Percentiles rank a stretch among this genome's conserved stretches.
Evolutionary conservation across 2,888 invertebrate species (phyloP).

Genomic region (Lysandra coridon): DNA sequence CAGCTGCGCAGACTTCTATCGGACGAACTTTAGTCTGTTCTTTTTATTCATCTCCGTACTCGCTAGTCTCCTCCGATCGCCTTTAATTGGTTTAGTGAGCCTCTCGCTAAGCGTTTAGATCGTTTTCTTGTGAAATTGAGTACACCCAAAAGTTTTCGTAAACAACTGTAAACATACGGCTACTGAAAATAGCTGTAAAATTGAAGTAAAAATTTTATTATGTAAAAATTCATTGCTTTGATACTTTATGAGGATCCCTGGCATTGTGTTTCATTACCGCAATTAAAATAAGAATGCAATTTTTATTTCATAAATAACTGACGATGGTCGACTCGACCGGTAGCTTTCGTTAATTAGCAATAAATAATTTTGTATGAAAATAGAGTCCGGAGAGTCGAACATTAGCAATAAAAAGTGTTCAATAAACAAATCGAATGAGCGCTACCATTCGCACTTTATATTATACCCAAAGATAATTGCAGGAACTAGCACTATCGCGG

Average conservation of each 20-base stretch:
- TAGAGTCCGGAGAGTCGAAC: neutral
- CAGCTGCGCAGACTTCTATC: conserved; percentile 49
- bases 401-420: neutral
- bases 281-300: conserved; percentile 18
- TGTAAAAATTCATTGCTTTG: neutral
- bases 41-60: conserved; percentile 52
- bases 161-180: neutral
- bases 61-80: conserved; percentile 52
- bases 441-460: neutral
- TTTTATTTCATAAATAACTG: conserved; percentile 4
- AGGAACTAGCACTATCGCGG: neutral
- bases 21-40: conserved; percentile 51
- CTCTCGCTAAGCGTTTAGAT: conserved; percentile 28
- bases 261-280: neutral
- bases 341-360: neutral
- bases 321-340: neutral
- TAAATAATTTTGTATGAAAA: neutral
- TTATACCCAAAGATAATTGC: neutral
- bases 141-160: neutral
- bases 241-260: neutral
- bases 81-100: conserved; percentile 55
- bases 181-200: neutral
- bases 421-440: neutral
- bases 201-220: neutral
- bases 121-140: neutral